Conservation (phyloP, 2,797 vertebrate species). For the Micrastur ruficollis region DNA sequence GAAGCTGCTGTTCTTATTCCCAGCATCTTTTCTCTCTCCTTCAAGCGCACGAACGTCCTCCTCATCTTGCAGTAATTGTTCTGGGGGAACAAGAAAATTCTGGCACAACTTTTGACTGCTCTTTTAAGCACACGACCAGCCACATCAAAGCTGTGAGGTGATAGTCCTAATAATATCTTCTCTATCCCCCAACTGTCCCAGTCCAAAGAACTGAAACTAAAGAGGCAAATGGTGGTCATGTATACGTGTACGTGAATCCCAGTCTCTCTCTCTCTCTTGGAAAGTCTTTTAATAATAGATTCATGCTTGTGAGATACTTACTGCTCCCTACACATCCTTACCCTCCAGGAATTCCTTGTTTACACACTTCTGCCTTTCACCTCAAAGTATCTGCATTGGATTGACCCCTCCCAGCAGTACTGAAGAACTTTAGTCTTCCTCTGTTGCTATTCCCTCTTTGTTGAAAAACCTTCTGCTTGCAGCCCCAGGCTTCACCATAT, state of each 20-base stretch:
- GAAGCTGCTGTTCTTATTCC: not conserved
- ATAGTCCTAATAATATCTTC: not conserved
- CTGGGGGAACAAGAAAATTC: not conserved
- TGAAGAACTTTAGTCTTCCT: not conserved
- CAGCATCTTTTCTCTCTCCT: not conserved
- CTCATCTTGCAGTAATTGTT: not conserved
- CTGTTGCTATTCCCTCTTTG: not conserved
- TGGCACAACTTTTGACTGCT: not conserved
- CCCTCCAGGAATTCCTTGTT: not conserved
- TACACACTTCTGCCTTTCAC: not conserved
- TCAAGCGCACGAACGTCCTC: not conserved
- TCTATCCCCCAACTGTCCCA: not conserved
- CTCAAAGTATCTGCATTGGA: not conserved
- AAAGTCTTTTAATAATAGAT: not conserved
- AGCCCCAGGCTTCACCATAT: not conserved
- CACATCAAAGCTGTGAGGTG: not conserved
- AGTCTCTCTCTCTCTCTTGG: not conserved
- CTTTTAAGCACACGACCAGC: not conserved
- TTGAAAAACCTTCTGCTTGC: not conserved
- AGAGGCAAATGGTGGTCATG: not conserved
- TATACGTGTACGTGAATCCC: not conserved
- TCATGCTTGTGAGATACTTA: not conserved
- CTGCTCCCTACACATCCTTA: not conserved
- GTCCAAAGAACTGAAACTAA: not conserved
- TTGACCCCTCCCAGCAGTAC: not conserved